These are phyloP conservation scores for Cryptocheilus praepositus DNA, from an alignment of 2,888 invertebrate species.

Conservation along the genomic window DNA sequence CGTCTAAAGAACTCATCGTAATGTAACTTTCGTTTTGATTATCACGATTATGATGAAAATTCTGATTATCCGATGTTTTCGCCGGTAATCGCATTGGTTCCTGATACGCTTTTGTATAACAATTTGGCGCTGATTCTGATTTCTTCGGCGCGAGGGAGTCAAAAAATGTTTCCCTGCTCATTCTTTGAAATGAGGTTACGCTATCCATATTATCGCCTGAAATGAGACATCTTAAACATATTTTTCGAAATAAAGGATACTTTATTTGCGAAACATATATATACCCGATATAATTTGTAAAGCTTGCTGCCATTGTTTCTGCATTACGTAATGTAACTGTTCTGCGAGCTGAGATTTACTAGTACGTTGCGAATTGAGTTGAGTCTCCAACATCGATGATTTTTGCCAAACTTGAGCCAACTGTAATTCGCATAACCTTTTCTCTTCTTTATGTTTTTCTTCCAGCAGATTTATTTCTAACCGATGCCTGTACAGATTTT, in stretches of 20 bases:
- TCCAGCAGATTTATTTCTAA: constrained; percentile 85
- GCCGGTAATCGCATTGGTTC: constrained; percentile 59
- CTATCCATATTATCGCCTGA: constrained; percentile 65
- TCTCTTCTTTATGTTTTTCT: constrained; percentile 87
- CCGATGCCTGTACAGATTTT: constrained; percentile 78
- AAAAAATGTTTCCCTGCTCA: constrained; percentile 64
- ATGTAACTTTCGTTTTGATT: constrained; percentile 62
- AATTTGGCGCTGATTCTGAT: constrained; percentile 58
- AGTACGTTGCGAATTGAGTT: constrained; percentile 75
- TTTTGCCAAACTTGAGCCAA: constrained; percentile 83
- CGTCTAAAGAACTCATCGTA: constrained; percentile 63
- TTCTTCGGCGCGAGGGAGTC: constrained; percentile 58
- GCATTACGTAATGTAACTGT: constrained; percentile 86
- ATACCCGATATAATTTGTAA: constrained; percentile 80
- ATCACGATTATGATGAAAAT: constrained; percentile 24
- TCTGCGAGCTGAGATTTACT: constrained; percentile 83
- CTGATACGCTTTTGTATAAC: constrained; percentile 51
- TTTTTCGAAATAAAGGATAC: not conserved
- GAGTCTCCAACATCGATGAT: constrained; percentile 80
- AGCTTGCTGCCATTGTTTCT: constrained; percentile 88
- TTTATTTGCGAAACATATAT: not conserved
- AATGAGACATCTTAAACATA: constrained; percentile 10
- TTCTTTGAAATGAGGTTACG: constrained; percentile 59
- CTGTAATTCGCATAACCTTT: constrained; percentile 83
- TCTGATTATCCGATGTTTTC: constrained; percentile 29